Conservation (phyloP, 2,113 vertebrate species). For the Ageneiosus marmoratus region DNA sequence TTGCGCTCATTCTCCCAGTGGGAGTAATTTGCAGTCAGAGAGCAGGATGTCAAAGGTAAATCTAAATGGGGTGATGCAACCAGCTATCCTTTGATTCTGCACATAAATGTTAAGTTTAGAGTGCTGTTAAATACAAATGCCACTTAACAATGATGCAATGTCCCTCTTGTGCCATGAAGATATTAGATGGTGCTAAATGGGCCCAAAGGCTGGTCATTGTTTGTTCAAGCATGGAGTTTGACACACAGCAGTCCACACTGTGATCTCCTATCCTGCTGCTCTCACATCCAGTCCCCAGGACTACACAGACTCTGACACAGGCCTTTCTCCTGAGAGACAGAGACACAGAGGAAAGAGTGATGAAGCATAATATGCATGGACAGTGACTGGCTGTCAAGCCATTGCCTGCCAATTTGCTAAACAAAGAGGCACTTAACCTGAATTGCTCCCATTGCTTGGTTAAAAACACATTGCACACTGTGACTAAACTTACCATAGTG, state of each 20-base stretch:
- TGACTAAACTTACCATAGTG: background rate
- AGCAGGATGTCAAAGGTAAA: slow-evolving; percentile 53
- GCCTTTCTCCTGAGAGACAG: slow-evolving; percentile 38
- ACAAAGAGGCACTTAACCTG: slow-evolving; percentile 63
- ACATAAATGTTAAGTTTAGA: slow-evolving; percentile 22
- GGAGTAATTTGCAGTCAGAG: slow-evolving; percentile 53
- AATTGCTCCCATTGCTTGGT: background rate
- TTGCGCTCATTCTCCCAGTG: slow-evolving; percentile 45
- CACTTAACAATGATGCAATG: slow-evolving; percentile 59
- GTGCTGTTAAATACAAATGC: slow-evolving; percentile 53
- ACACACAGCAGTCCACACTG: slow-evolving; percentile 9
- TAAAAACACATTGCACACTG: background rate
- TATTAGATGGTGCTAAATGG: slow-evolving; percentile 51
- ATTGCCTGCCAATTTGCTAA: slow-evolving; percentile 35
- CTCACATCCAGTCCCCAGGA: slow-evolving; percentile 34
- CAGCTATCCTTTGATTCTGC: background rate
- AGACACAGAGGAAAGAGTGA: slow-evolving; percentile 18
- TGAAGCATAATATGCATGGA: slow-evolving; percentile 32
- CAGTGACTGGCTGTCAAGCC: slow-evolving; percentile 21
- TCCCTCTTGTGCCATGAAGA: slow-evolving; percentile 61
- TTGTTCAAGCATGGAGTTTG: background rate
- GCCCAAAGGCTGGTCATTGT: slow-evolving; percentile 12
- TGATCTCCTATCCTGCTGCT: slow-evolving; percentile 25
- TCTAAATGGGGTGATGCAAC: slow-evolving; percentile 21
- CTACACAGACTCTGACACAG: slow-evolving; percentile 22